These are phyloP conservation scores for Cherax quadricarinatus DNA, from an alignment of 1,140 invertebrate species.

Conservation along the genomic window DNA sequence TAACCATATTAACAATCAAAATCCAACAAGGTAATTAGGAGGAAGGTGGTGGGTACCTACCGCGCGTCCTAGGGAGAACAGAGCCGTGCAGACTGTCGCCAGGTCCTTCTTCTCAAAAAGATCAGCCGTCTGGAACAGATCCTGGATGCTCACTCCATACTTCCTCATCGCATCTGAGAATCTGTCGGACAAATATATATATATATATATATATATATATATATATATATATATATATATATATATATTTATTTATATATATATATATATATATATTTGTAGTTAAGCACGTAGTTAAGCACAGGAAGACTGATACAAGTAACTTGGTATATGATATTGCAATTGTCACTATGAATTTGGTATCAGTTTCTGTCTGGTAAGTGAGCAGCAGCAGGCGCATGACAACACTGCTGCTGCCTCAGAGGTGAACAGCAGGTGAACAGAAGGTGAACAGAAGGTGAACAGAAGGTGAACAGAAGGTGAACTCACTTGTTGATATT, in stretches of 20 bases:
- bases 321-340: too few relatives aligned
- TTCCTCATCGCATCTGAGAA: constrained; percentile 91
- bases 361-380: not conserved
- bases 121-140: constrained; percentile 96
- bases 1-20: not conserved
- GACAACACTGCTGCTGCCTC: not conserved
- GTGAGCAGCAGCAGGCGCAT: not conserved
- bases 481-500: constrained; percentile 89
- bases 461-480: constrained; percentile 72
- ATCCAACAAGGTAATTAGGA: not conserved
- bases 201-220: too few relatives aligned
- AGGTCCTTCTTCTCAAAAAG: constrained; percentile 96
- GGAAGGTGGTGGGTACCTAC: constrained; percentile 79
- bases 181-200: constrained; percentile 78
- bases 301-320: too few relatives aligned
- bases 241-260: too few relatives aligned
- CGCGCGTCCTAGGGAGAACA: constrained; percentile 91
- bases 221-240: too few relatives aligned
- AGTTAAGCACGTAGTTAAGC: too few relatives aligned
- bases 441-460: not conserved
- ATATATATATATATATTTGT: too few relatives aligned
- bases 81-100: constrained; percentile 89
- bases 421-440: not conserved
- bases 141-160: constrained; percentile 92
- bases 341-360: too few relatives aligned